These are phyloP conservation scores for Struthidea cinerea DNA, from an alignment of 2,113 vertebrate genomes.

Conservation along the genomic window DNA sequence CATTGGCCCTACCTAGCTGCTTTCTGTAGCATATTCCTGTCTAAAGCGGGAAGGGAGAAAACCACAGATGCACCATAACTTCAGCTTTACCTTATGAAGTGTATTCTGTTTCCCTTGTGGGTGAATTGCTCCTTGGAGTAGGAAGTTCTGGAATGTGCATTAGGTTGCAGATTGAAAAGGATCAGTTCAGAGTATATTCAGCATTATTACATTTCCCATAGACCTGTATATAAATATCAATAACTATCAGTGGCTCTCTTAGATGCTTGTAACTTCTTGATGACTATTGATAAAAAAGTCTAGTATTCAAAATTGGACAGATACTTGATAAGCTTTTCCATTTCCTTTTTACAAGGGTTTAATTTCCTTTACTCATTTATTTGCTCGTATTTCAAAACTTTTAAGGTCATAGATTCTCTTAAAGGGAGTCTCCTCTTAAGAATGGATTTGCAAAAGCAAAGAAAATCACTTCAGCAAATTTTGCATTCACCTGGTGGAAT, in stretches of 20 bases:
- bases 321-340: not conserved
- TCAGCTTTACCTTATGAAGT: not conserved
- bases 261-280: not conserved
- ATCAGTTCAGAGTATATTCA: not conserved
- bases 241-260: not conserved
- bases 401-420: not conserved
- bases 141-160: not conserved
- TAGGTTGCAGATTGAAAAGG: not conserved
- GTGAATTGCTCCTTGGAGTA: not conserved
- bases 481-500: not conserved
- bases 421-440: not conserved
- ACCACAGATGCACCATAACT: not conserved
- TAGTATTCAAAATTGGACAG: not conserved
- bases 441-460: not conserved
- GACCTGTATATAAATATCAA: not conserved
- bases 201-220: not conserved
- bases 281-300: not conserved
- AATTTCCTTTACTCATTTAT: slow-evolving; percentile 5
- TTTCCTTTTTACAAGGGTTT: not conserved
- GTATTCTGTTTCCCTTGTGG: not conserved
- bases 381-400: not conserved
- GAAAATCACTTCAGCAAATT: not conserved
- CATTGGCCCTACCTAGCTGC: not conserved
- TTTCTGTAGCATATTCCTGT: not conserved
- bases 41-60: not conserved